Base-by-base conservation (phyloP, 1,140 invertebrate genomes). In the Caenorhabditis latens region DNA sequence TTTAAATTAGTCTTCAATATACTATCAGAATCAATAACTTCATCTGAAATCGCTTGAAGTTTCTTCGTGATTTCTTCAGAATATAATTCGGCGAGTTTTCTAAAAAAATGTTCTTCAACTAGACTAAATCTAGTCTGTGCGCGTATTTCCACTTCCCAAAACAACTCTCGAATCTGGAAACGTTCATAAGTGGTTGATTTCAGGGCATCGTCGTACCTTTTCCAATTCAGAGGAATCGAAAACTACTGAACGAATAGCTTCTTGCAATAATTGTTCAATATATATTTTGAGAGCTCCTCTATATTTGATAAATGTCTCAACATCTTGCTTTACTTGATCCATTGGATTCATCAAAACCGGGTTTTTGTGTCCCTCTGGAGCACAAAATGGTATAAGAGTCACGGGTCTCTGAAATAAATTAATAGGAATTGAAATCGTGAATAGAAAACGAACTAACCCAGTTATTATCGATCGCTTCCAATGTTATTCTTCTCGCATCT, bases 71-170 rank as follows among this genome's bases (percentile, higher is more conserved):
- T 19, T 53, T 53, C 53, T 48, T 24, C 9, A 16, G 75, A 82
- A 50, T 82, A 82, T 8, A 9, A 13, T 46, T 82, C 75, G 42
- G 6, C 8, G 0, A 82, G 4, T 82, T 82, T 50, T 40, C n/a
- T 14, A 48, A 82, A 82, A 11, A 82, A 82, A 1, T 5, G 4
- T 11, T 58, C n/a, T 21, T 58, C n/a, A 3, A 58, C 16, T 5
- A 58, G 16, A 19, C n/a, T n/a, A n/a, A 58, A 58, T n/a, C 19
- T n/a, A 48, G 11, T 50, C 19, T 82, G 53, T 82, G 14, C 14
- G 11, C 53, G 19, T 16, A 82, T 48, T 50, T 82, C 61, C 11
- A 65, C 61, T 65, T 65, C 61, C 61, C 61, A 65, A 65, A 65
- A 65, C 61, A 40, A 13, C 32, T 65, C 61, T 9, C 61, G 61